Evolutionary conservation across 92 coral and sea anemone genomes (phyloP).

Genomic region (Porites evermanni): DNA sequence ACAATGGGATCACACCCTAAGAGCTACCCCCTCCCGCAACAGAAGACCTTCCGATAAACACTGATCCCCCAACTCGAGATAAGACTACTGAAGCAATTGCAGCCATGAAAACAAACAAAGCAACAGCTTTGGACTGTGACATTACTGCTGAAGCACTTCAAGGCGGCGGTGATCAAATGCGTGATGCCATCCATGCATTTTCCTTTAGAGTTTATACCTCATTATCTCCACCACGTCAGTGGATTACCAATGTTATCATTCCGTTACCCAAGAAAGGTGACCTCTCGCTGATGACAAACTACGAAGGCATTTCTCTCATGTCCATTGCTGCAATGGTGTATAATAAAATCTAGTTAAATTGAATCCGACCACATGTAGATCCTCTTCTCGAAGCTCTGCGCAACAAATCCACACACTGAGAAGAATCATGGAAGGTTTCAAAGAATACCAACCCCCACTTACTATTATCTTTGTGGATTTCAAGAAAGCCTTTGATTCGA

Average conservation of each 20-base stretch:
- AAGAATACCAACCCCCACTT: too few relatives aligned
- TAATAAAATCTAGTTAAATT: too few relatives aligned
- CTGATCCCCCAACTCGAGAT: conserved; percentile 4
- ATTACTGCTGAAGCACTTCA: conserved; percentile 29
- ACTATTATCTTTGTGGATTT: too few relatives aligned
- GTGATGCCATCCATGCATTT: too few relatives aligned
- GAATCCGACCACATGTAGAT: too few relatives aligned
- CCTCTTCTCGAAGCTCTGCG: too few relatives aligned
- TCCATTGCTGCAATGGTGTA: conserved; percentile 9
- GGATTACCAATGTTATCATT: conserved; percentile 24
- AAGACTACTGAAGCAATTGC: background rate
- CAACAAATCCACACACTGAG: too few relatives aligned
- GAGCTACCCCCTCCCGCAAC: conserved; percentile 6
- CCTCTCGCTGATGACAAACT: conserved; percentile 24
- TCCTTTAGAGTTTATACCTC: background rate
- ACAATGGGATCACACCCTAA: conserved; percentile 1
- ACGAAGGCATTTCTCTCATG: conserved; percentile 29
- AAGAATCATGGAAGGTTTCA: too few relatives aligned
- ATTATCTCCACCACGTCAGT: conserved; percentile 6
- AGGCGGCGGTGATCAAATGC: background rate
- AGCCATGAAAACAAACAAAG: conserved; percentile 4
- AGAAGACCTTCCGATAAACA: conserved; percentile 7
- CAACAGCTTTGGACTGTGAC: background rate
- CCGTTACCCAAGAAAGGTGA: conserved; percentile 35
- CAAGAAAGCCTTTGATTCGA: too few relatives aligned